Evolutionary conservation across 2,797 vertebrate species (phyloP), one percentile per base, ranked within the genome.

Genomic region (Platalea minor): DNA sequence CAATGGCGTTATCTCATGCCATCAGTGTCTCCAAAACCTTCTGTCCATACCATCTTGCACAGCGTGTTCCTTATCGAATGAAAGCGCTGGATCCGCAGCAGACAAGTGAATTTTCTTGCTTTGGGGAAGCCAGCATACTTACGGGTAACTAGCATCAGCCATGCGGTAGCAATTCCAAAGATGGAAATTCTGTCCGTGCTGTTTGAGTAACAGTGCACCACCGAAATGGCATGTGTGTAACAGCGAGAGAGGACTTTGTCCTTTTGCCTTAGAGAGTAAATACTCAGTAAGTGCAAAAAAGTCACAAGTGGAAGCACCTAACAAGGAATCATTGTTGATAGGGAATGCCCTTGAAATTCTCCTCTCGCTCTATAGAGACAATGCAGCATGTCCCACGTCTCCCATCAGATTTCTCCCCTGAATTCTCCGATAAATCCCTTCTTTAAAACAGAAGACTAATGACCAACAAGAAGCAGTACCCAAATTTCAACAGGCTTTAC

Each of bases 151-250:
- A 21, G 57, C 67, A 72, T 8, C 65, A 48, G 80, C 80, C 85
- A 75, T 0, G 76, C 50, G 0, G 95, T 46, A 93, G 94, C 90
- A 92, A 75, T 48, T 93, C 95, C 96, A 96, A 96, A 96, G 93
- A 95, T 95, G 93, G 94, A 91, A 97, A 95, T 97, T 63, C 33
- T 90, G 93, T 11, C 90, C 4, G 21, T 57, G 88, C 90, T 19
- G 85, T 7, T 31, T 45, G 91, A 91, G 88, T 28, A 50, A 65
- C 65, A 78, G 83, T 2, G 63, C 81, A 67, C 48, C 86, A 93
- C 63, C 9, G 8, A 57, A 72, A 93, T 28, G 93, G 91, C 81
- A 80, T 29, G 59, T 65, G 75, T 25, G 89, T 2, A 75, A 72
- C 51, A 56, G 88, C 80, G 16, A 53, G 59, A 28, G 76, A 70